These are phyloP conservation scores for Acromyrmex echinatior DNA, from an alignment of 1,140 invertebrate species.

Conservation along the genomic window DNA sequence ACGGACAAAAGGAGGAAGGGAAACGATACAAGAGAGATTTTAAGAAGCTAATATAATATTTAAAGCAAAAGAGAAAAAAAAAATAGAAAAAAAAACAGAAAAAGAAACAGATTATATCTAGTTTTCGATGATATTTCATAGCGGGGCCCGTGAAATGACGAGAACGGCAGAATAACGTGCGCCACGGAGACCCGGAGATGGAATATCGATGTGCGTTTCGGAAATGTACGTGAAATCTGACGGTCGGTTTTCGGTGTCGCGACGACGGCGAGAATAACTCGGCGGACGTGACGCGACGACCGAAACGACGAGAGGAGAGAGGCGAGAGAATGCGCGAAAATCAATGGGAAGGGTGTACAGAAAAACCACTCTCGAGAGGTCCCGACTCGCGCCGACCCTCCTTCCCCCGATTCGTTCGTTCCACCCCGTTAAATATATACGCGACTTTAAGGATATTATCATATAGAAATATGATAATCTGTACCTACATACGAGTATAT, in stretches of 20 bases:
- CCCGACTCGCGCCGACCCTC: slow-evolving; percentile 31
- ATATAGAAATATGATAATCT: slow-evolving; percentile 39
- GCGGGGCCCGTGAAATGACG: slow-evolving; percentile 44
- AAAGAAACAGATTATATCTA: slow-evolving; percentile 62
- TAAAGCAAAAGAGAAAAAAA: slow-evolving; percentile 19
- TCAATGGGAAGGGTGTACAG: slow-evolving; percentile 45
- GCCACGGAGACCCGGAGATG: slow-evolving; percentile 12
- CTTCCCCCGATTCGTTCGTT: slow-evolving; percentile 55
- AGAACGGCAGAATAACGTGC: slow-evolving; percentile 17
- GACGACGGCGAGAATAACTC: slow-evolving; percentile 23
- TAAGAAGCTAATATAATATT: slow-evolving; percentile 52
- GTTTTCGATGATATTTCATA: slow-evolving; percentile 69
- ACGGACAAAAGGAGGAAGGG: slow-evolving; percentile 34
- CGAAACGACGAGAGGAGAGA: slow-evolving; percentile 3
- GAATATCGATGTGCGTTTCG: slow-evolving; percentile 19
- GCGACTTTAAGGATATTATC: slow-evolving; percentile 38
- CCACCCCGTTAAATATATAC: slow-evolving; percentile 37
- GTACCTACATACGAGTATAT: slow-evolving; percentile 54
- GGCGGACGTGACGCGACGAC: slow-evolving; percentile 58
- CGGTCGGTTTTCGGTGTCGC: slow-evolving; percentile 39
- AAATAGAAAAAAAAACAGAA: slow-evolving; percentile 35
- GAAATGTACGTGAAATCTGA: slow-evolving; percentile 26
- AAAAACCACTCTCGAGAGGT: slow-evolving; percentile 24
- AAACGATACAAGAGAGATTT: slow-evolving; percentile 40
- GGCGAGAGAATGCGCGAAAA: slow-evolving; percentile 49